A percentile compares a stretch with the other conserved stretches of the same genome.
These are phyloP conservation scores for Lytechinus pictus DNA, from an alignment of 35 echinoderm and acorn worm species.

Conservation along the genomic window DNA sequence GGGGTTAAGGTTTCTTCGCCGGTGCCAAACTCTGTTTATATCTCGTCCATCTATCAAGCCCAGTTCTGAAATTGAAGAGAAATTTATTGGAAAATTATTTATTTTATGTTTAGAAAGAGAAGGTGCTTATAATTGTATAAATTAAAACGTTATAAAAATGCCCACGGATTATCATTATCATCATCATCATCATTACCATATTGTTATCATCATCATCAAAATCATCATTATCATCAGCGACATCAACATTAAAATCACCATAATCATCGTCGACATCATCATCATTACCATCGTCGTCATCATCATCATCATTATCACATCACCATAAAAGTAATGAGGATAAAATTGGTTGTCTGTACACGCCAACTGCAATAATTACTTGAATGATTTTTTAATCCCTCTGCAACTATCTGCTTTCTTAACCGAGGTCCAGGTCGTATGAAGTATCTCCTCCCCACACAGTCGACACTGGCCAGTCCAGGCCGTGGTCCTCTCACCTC, in stretches of 20 bases:
- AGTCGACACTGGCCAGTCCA: conserved; percentile 83
- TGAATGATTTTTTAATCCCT: conserved; percentile 45
- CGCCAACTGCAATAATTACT: conserved; percentile 36
- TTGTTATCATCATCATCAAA: too few species aligned
- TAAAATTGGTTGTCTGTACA: too few species aligned
- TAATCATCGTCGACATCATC: too few species aligned
- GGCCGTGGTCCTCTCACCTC: conserved; percentile 55
- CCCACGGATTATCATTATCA: too few species aligned
- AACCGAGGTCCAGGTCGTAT: conserved; percentile 72
- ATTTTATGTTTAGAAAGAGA: not conserved
- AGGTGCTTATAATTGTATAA: too few species aligned
- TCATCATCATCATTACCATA: too few species aligned
- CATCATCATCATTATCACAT: too few species aligned
- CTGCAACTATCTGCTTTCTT: conserved; percentile 39
- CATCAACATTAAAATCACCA: too few species aligned
- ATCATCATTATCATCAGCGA: too few species aligned
- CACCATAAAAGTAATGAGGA: too few species aligned
- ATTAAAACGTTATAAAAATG: too few species aligned
- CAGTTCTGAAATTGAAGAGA: conserved; percentile 51
- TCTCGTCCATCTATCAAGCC: conserved; percentile 70
- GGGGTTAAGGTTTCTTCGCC: not conserved
- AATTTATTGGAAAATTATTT: not conserved
- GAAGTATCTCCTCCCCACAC: conserved; percentile 73
- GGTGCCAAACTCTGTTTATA: conserved; percentile 71
- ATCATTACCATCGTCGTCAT: too few species aligned